These are phyloP conservation scores for Dendrolimus kikuchii DNA, from an alignment of 1,140 invertebrate species.

Conservation along the genomic window DNA sequence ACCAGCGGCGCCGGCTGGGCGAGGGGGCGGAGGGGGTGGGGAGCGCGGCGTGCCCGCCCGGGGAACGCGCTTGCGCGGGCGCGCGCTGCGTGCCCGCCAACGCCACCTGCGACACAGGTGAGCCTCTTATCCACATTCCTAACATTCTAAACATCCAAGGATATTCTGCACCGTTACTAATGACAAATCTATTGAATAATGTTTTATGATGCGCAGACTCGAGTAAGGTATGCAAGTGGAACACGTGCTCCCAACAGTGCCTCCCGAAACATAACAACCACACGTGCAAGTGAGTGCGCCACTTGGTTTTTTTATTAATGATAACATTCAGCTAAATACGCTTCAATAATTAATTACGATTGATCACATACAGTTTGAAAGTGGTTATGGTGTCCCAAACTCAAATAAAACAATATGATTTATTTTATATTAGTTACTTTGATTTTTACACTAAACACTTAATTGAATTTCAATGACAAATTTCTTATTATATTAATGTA, in stretches of 20 bases:
- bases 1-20: slow-evolving; percentile 15
- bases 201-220: slow-evolving; percentile 72
- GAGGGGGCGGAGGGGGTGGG: slow-evolving; percentile 10
- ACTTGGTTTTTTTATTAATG: too few species aligned
- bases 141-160: not conserved
- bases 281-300: slow-evolving; percentile 73
- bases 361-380: too few species aligned
- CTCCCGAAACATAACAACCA: slow-evolving; percentile 76
- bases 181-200: not conserved
- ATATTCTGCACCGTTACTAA: not conserved
- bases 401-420: too few species aligned
- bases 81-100: slow-evolving; percentile 30
- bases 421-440: too few species aligned
- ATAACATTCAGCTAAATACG: too few species aligned
- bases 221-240: slow-evolving; percentile 74
- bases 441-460: too few species aligned
- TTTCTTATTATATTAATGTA: too few species aligned
- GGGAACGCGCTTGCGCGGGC: slow-evolving; percentile 27
- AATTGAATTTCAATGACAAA: too few species aligned
- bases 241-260: slow-evolving; percentile 84
- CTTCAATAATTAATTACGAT: too few species aligned
- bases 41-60: slow-evolving; percentile 8
- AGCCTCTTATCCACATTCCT: not conserved
- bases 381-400: too few species aligned
- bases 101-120: slow-evolving; percentile 20